These are phyloP conservation scores for Scortum barcoo DNA, from an alignment of 2,113 vertebrate genomes.

Conservation along the genomic window DNA sequence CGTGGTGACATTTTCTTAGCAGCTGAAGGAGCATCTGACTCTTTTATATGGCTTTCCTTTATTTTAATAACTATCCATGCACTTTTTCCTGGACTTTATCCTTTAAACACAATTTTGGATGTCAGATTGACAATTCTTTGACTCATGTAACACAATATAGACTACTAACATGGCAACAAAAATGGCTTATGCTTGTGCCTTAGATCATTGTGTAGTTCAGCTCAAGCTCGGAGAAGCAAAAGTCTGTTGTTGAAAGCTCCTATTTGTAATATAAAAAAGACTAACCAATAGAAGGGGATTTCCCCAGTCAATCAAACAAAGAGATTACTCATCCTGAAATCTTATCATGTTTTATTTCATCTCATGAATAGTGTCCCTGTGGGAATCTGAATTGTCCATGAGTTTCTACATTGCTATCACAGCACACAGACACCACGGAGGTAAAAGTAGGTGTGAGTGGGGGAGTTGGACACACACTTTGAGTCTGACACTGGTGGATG, in stretches of 20 bases:
- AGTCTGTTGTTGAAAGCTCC: conserved; percentile 11
- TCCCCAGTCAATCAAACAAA: conserved; percentile 24
- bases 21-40: conserved; percentile 67
- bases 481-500: conserved; percentile 29
- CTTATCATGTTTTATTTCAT: conserved; percentile 24
- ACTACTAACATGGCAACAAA: neutral
- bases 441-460: conserved; percentile 31
- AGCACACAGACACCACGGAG: neutral
- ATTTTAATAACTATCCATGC: conserved; percentile 32
- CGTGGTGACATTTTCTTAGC: conserved; percentile 65
- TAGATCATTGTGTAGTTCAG: neutral
- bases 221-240: conserved; percentile 5
- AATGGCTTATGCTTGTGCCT: neutral
- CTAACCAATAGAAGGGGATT: conserved; percentile 22
- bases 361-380: neutral
- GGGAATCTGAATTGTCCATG: neutral
- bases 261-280: conserved; percentile 23
- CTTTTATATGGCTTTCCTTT: conserved; percentile 52
- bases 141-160: neutral
- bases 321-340: conserved; percentile 42
- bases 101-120: neutral
- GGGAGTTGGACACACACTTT: conserved; percentile 19
- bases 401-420: neutral
- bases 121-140: neutral
- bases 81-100: conserved; percentile 14